Conservation (phyloP, 1,140 invertebrate species). For the Penaeus vannamei region DNA sequence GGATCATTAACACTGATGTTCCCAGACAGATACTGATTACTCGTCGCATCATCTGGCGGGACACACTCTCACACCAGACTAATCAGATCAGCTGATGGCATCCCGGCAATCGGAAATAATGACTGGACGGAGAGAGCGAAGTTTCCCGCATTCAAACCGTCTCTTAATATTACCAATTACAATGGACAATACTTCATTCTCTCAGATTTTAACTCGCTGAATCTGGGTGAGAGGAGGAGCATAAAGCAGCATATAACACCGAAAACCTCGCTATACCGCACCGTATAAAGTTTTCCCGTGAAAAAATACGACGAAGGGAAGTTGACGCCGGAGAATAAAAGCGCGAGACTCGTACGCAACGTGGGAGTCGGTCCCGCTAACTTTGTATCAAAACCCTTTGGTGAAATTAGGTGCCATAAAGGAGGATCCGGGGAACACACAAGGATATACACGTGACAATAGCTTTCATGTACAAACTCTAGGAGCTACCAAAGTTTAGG, state of each 20-base stretch:
- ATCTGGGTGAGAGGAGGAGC: constrained; percentile 25
- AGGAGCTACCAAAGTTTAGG: constrained; percentile 46
- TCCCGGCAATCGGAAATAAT: not conserved
- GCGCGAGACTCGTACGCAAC: too few relatives aligned
- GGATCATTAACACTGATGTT: too few relatives aligned
- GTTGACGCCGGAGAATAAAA: too few relatives aligned
- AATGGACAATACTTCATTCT: constrained; percentile 19
- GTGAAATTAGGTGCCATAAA: not conserved
- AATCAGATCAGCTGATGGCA: not conserved
- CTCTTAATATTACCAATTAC: constrained; percentile 28
- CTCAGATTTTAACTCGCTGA: not conserved
- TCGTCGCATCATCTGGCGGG: too few relatives aligned
- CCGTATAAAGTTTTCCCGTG: too few relatives aligned
- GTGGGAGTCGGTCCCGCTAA: not conserved
- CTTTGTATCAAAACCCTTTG: not conserved
- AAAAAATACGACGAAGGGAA: too few relatives aligned
- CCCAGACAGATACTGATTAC: too few relatives aligned
- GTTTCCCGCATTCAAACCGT: not conserved
- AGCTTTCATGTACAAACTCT: not conserved
- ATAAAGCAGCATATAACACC: constrained; percentile 20
- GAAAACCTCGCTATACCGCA: not conserved
- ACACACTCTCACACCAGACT: too few relatives aligned
- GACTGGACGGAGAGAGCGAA: not conserved
- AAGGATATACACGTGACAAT: constrained; percentile 28
- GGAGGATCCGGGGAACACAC: not conserved